These are phyloP conservation scores for Ylistrum balloti DNA, from an alignment of 1,140 invertebrate species.

Conservation along the genomic window DNA sequence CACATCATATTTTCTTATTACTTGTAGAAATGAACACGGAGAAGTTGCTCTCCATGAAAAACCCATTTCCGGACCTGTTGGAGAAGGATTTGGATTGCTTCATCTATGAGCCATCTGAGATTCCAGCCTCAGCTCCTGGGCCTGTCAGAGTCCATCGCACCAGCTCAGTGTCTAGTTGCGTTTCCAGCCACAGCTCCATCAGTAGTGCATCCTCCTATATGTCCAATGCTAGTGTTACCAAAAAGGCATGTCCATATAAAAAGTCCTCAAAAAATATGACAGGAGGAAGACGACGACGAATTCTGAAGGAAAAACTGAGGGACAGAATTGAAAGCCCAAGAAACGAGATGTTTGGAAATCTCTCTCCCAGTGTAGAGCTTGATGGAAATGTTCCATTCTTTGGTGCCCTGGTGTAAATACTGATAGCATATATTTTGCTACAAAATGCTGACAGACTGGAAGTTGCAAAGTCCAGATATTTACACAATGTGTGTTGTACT, in stretches of 20 bases:
- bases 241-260: neutral
- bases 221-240: neutral
- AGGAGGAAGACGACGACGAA: neutral
- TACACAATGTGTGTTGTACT: too few relatives aligned
- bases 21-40: neutral
- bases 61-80: neutral
- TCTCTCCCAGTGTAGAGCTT: neutral
- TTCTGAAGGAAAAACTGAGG: neutral
- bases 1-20: too few relatives aligned
- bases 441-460: too few relatives aligned
- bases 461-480: neutral
- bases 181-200: neutral
- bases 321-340: conserved; percentile 21
- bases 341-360: neutral
- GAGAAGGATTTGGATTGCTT: neutral
- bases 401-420: neutral
- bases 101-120: neutral
- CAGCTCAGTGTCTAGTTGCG: neutral
- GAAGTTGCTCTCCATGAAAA: neutral
- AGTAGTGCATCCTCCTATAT: neutral
- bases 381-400: neutral
- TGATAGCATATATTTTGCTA: too few relatives aligned
- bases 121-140: neutral
- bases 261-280: too few relatives aligned
- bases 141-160: neutral